Conservation (phyloP, 2,113 vertebrate genomes). For the Leptobrachium leishanense region DNA sequence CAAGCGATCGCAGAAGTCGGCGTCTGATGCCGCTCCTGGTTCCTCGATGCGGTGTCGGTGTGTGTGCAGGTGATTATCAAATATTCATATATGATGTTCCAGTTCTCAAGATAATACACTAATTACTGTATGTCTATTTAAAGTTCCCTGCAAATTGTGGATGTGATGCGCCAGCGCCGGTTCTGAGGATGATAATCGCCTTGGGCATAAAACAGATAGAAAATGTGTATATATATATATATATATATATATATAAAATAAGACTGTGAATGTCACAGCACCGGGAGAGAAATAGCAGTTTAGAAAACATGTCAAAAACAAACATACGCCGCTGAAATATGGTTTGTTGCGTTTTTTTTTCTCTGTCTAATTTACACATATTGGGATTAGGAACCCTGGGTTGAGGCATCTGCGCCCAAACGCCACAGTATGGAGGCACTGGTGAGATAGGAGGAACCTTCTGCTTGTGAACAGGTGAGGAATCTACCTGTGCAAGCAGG, state of each 20-base stretch:
- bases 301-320: slow-evolving; percentile 37
- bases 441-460: too few species aligned
- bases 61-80: slow-evolving; percentile 24
- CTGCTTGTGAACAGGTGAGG: background rate
- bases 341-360: slow-evolving; percentile 12
- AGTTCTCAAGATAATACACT: slow-evolving; percentile 58
- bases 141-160: slow-evolving; percentile 56
- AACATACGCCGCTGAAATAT: slow-evolving; percentile 23
- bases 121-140: slow-evolving; percentile 54
- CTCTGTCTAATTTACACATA: slow-evolving; percentile 3
- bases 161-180: slow-evolving; percentile 37
- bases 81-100: slow-evolving; percentile 51
- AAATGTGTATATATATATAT: background rate
- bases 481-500: background rate
- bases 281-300: slow-evolving; percentile 25
- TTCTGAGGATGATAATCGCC: slow-evolving; percentile 54
- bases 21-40: background rate
- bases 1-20: slow-evolving; percentile 13
- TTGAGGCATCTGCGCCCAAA: too few species aligned
- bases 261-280: slow-evolving; percentile 30
- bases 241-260: background rate
- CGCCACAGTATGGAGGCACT: too few species aligned
- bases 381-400: background rate
- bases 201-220: slow-evolving; percentile 52
- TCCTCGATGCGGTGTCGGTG: background rate